These are phyloP conservation scores for Eulemur rufifrons DNA, from an alignment of 2,113 vertebrate species.

Conservation along the genomic window DNA sequence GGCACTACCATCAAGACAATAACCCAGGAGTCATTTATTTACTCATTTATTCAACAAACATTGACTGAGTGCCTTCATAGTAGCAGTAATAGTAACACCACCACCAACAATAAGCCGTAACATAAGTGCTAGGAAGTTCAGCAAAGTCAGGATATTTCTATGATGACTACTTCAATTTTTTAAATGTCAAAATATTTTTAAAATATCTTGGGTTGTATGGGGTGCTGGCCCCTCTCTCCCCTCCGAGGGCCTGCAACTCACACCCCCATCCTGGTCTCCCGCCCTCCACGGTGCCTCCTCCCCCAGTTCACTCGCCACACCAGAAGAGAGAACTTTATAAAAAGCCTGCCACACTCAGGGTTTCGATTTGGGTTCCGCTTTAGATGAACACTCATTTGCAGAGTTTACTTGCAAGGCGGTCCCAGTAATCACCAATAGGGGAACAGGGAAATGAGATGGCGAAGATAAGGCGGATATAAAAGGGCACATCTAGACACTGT, in stretches of 20 bases:
- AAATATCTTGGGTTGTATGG: not conserved
- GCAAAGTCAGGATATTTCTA: not conserved
- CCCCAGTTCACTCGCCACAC: not conserved
- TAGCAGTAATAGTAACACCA: not conserved
- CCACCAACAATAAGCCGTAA: not conserved
- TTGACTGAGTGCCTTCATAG: not conserved
- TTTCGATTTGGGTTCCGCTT: not conserved
- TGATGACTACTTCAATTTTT: not conserved
- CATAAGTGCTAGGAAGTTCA: not conserved
- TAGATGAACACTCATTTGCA: not conserved
- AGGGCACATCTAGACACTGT: not conserved
- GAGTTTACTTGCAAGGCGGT: not conserved
- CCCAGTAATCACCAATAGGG: not conserved
- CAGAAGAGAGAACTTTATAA: not conserved
- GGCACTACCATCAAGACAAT: not conserved
- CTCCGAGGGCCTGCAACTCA: not conserved
- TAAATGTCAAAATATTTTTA: not conserved
- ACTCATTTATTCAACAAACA: not conserved
- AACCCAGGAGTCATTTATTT: not conserved
- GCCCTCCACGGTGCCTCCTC: not conserved
- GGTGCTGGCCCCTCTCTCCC: too few relatives aligned
- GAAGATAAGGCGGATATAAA: not conserved
- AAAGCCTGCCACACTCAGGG: not conserved
- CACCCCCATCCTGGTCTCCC: not conserved
- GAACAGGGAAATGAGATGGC: not conserved